Evolutionary conservation across 2,888 invertebrate species (phyloP), one percentile per base, ranked within the genome.

Genomic region (Ctenicera cuprea): DNA sequence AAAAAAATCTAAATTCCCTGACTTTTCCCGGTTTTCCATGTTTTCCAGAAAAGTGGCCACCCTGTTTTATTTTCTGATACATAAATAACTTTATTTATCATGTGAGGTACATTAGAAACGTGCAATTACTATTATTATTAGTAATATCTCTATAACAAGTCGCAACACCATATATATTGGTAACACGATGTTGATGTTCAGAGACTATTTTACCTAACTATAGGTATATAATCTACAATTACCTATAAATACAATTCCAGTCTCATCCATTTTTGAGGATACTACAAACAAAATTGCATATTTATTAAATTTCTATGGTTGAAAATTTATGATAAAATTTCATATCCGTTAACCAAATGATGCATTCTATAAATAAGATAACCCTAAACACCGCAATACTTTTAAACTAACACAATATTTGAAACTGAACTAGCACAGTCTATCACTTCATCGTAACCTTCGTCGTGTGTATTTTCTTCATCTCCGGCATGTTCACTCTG

Each of bases 401-500:
- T 18, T 37, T 82, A 87, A 71, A 87, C 86, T 77, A 86, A 81
- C 71, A 87, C 84, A 61, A 87, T 83, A 74, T 85, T 86, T 33
- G 83, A 83, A 68, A 87, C 84, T 33, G 85, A 85, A 78, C 83
- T 85, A 26, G 84, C 82, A 57, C 86, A 77, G 77, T 92, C 93
- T 76, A 92, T 87, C 71, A 90, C 90, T 85, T 97, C 97, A 30
- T 95, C 96, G 87, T 96, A 97, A 3, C 97, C 97, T 86, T 97
- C 97, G 83, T 97, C 96, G 82, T 95, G 95, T 82, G 93, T 93
- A 78, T 86, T 86, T 77, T 89, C 89, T 69, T 88, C 87, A 61
- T 88, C 88, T 65, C 85, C 85, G 30, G 85, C 85, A 20, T 83
- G 80, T 59, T 86, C 85, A 76, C 86, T 86, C 61, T 83, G 83